These are phyloP conservation scores for Myotis daubentonii DNA, from an alignment of 2,797 vertebrate genomes.

Conservation along the genomic window DNA sequence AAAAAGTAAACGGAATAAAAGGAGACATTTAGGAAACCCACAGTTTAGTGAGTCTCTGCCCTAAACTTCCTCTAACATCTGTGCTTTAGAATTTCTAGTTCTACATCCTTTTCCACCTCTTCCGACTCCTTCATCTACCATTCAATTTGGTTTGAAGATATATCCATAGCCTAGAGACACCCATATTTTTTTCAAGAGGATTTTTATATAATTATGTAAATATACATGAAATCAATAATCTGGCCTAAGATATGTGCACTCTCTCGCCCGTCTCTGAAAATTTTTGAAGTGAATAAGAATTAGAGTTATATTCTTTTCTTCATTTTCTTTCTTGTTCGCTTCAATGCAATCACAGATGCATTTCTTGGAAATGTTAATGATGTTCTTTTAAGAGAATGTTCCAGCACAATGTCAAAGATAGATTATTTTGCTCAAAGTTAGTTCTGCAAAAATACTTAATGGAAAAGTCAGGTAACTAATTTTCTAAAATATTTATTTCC, in stretches of 20 bases:
- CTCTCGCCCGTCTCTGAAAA: neutral
- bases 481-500: neutral
- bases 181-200: neutral
- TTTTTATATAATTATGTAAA: neutral
- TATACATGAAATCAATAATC: neutral
- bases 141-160: neutral
- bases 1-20: neutral
- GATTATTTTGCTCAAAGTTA: neutral
- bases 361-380: neutral
- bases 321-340: neutral
- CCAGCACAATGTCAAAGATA: neutral
- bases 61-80: neutral
- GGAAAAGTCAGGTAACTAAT: neutral
- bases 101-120: neutral
- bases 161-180: neutral
- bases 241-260: neutral
- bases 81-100: neutral
- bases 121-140: neutral
- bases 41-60: neutral
- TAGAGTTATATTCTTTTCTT: neutral
- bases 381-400: neutral
- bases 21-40: neutral
- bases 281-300: neutral
- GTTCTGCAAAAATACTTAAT: slow-evolving; percentile 14
- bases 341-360: neutral